phyloP scores from a whole-genome alignment of 2,888 invertebrate genomes.

The Thalpophila matura region DNA sequence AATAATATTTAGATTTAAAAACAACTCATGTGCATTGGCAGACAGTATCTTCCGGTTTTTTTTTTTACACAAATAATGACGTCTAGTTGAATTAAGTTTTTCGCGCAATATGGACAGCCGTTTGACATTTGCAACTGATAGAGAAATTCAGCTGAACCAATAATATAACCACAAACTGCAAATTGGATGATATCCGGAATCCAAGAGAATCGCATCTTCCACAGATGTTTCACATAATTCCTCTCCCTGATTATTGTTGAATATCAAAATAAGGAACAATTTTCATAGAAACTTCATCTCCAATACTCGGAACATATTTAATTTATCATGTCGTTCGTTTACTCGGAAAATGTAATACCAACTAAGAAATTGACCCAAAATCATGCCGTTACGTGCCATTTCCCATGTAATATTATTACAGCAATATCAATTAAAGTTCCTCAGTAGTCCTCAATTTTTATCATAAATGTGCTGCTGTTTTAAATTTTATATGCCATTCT shows the following conservation, averaged over 20 bases:
- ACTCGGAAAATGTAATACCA: constrained; percentile 3
- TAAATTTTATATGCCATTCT: constrained; percentile 54
- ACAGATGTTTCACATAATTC: not conserved
- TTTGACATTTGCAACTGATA: not conserved
- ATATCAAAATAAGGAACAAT: not conserved
- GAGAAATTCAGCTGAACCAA: not conserved
- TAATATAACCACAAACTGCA: not conserved
- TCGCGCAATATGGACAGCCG: no score
- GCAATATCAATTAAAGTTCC: constrained; percentile 29
- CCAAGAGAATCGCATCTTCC: not conserved
- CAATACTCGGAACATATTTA: not conserved
- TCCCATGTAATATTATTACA: constrained; percentile 2
- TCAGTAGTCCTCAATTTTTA: constrained; percentile 42
- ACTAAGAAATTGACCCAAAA: constrained; percentile 21
- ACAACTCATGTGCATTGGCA: not conserved
- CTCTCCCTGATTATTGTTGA: not conserved
- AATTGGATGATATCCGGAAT: not conserved
- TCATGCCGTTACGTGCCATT: not conserved
- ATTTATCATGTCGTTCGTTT: not conserved
- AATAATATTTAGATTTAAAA: constrained; percentile 19
- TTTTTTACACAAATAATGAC: no score
- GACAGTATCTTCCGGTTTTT: not conserved
- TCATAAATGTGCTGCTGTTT: constrained; percentile 38
- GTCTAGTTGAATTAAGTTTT: no score
- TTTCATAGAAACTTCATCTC: not conserved